These are phyloP conservation scores for Galemys pyrenaicus DNA, from an alignment of 2,113 vertebrate species.

Conservation along the genomic window DNA sequence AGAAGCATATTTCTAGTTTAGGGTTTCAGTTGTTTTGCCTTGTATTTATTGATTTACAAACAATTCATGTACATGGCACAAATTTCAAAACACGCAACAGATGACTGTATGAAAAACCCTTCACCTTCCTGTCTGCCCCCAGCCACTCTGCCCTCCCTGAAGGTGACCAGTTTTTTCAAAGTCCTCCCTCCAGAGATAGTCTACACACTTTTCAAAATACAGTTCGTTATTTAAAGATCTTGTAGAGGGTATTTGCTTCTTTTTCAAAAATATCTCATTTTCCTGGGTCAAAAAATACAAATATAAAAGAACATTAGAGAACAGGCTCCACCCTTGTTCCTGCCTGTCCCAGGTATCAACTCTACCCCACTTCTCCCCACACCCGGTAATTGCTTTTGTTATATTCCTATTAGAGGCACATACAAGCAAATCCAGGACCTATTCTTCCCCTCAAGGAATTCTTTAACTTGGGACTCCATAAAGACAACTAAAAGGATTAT, in stretches of 20 bases:
- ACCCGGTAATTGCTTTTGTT: background rate
- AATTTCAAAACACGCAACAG: background rate
- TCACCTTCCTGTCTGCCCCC: background rate
- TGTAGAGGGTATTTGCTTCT: background rate
- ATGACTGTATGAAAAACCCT: background rate
- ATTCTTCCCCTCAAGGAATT: background rate
- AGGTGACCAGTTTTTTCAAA: background rate
- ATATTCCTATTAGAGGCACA: background rate
- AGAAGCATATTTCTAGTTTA: background rate
- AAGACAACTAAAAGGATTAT: background rate
- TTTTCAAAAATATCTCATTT: background rate
- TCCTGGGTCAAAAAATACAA: background rate
- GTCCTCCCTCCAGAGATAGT: background rate
- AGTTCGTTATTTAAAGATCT: background rate
- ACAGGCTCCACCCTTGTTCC: background rate
- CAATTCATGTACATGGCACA: background rate
- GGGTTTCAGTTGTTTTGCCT: background rate
- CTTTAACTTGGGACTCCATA: background rate
- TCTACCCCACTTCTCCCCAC: accelerated
- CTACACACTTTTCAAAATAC: background rate
- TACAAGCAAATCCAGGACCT: background rate
- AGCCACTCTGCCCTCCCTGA: background rate
- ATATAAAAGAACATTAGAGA: background rate
- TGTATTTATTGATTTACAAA: background rate
- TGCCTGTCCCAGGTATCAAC: background rate